Percentiles rank a stretch among this genome's conserved stretches.
phyloP scores from a whole-genome alignment of 92 coral and sea anemone genomes.

The Micromussa lordhowensis region DNA sequence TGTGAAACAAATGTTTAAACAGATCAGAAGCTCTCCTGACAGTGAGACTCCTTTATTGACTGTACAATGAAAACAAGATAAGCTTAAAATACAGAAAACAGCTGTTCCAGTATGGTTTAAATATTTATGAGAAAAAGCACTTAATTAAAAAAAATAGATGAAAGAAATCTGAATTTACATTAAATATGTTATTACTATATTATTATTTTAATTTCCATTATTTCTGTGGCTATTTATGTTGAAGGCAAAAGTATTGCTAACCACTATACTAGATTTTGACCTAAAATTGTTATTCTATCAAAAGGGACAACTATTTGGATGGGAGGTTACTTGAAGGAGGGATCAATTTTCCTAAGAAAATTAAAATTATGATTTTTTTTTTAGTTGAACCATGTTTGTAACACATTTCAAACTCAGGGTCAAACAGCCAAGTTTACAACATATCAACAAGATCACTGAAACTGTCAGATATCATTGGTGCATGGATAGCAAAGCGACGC shows the following conservation, averaged over 20 bases:
- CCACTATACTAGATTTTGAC: too few species aligned
- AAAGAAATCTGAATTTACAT: background rate
- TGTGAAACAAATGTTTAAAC: background rate
- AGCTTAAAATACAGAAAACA: background rate
- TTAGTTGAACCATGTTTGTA: background rate
- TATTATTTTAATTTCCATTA: too few species aligned
- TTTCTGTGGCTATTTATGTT: too few species aligned
- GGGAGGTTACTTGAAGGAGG: too few species aligned
- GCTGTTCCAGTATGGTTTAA: background rate
- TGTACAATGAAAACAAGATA: background rate
- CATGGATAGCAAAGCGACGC: slow-evolving; percentile 70
- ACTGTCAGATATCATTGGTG: slow-evolving; percentile 72
- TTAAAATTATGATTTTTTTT: too few species aligned
- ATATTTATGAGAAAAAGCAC: background rate
- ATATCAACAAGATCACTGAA: slow-evolving; percentile 61
- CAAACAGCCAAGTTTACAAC: slow-evolving; percentile 48
- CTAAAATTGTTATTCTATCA: too few species aligned
- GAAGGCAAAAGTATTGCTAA: too few species aligned
- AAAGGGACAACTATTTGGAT: too few species aligned
- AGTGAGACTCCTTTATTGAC: background rate
- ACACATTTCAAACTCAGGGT: slow-evolving; percentile 28
- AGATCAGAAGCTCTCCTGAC: background rate
- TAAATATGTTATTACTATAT: background rate
- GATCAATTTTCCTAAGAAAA: too few species aligned
- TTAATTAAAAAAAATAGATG: background rate